Base-by-base conservation (phyloP, 2,113 vertebrate species). In the Todiramphus chloris region DNA sequence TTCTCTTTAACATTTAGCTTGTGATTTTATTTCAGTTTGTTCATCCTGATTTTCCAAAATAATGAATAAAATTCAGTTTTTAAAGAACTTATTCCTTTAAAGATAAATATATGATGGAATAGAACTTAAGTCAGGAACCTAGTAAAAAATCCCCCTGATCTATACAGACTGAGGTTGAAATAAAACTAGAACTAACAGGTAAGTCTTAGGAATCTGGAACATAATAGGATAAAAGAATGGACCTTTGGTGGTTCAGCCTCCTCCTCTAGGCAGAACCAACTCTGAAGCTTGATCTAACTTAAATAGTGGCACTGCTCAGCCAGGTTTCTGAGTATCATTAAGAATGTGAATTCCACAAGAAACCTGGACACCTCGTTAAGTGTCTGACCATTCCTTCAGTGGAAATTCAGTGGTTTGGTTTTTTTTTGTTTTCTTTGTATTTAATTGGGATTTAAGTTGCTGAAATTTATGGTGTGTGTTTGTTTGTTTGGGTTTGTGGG, bases 1-100 rank as follows among this genome's bases (percentile, higher is more conserved):
- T 82, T 93, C 46, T 84, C 88, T 93, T 44, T 91, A 73, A 81
- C 92, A 93, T 94, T 93, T 94, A 91, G 44, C 20, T 86, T 63
- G 16, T 58, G 63, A 44, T 83, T 94, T 94, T 62, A 39, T 91
- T 83, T 92, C 55, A 25, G 39, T 89, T 92, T 75, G 25, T 41
- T 93, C n/a, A 68, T 66, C 50, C n/a, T 85, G 46, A 48, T 79
- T 92, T 92, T 87, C 16, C 11, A 83, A 90, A 96, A 41, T 17
- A 74, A 58, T 8, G 48, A 60, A 55, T 51, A 43, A 10, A 46
- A 28, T 39, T 31, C 35, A 5, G 9, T 11, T 95, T 87, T 68
- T 35, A 58, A 53, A 78, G 43, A 70, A 33, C 9, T 60, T 53
- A 10, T 16, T 55, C 68, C 2, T 87, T 90, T 31, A 17, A 67